Conservation (phyloP, 2,888 invertebrate species). For the Onchidella celtica region DNA sequence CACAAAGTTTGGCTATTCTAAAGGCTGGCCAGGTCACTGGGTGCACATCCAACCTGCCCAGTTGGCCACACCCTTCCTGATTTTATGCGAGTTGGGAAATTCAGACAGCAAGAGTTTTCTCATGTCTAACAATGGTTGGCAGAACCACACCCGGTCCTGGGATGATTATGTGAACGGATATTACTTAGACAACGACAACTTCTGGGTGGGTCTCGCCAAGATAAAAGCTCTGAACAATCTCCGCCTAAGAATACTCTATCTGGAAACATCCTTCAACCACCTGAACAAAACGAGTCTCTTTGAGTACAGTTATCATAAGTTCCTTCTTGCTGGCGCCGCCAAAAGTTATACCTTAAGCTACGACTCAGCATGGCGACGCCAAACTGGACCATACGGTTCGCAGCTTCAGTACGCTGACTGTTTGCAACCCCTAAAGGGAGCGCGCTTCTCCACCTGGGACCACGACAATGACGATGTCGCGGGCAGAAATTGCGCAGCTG, state of each 20-base stretch:
- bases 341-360: not conserved
- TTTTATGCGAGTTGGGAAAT: too few relatives aligned
- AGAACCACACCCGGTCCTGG: not conserved
- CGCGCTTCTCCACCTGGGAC: constrained; percentile 32
- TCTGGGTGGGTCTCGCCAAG: not conserved
- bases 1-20: not conserved
- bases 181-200: not conserved
- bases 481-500: constrained; percentile 24
- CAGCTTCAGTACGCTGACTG: constrained; percentile 17
- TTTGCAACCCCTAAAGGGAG: constrained; percentile 19
- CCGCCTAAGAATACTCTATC: not conserved
- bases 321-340: not conserved
- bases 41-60: not conserved
- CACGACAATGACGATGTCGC: constrained; percentile 12
- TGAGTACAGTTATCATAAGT: not conserved
- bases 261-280: not conserved
- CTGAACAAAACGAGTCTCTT: not conserved
- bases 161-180: not conserved
- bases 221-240: not conserved
- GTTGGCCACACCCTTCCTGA: too few relatives aligned
- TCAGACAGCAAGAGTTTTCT: too few relatives aligned
- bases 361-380: not conserved
- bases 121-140: not conserved
- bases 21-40: constrained; percentile 2
- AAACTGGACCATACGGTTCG: not conserved